Evolutionary conservation across 2,888 invertebrate species (phyloP).

Genomic region (Deilephila porcellus): DNA sequence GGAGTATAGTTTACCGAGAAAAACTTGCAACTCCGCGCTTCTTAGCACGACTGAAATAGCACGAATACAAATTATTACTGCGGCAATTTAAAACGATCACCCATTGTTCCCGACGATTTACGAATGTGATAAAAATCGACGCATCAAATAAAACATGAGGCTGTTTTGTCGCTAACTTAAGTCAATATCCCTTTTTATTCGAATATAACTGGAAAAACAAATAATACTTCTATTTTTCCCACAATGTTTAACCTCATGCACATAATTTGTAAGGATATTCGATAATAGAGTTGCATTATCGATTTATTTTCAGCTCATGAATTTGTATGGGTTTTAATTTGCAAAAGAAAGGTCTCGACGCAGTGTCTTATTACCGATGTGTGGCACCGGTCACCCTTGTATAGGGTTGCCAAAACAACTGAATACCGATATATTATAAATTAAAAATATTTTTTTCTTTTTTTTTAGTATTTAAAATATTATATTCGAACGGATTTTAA

Average conservation of each 20-base stretch:
- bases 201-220: no score
- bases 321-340: slow-evolving; percentile 5
- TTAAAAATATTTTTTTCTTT: no score
- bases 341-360: slow-evolving; percentile 17
- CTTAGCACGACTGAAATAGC: slow-evolving; percentile 4
- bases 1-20: slow-evolving; percentile 6
- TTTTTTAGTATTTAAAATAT: background rate
- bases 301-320: background rate
- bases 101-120: slow-evolving; percentile 17
- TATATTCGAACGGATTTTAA: background rate
- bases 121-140: slow-evolving; percentile 1
- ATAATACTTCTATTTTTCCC: no score
- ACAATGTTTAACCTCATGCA: no score
- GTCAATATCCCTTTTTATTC: no score
- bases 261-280: background rate
- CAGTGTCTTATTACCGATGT: background rate
- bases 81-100: slow-evolving; percentile 10
- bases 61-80: slow-evolving; percentile 19
- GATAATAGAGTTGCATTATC: background rate
- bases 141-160: slow-evolving; percentile 4
- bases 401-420: background rate
- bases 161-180: background rate
- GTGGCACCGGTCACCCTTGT: slow-evolving; percentile 7
- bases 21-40: background rate
- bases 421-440: background rate